phyloP scores from a whole-genome alignment of 2,888 invertebrate species.

The Tenthredo livida region DNA sequence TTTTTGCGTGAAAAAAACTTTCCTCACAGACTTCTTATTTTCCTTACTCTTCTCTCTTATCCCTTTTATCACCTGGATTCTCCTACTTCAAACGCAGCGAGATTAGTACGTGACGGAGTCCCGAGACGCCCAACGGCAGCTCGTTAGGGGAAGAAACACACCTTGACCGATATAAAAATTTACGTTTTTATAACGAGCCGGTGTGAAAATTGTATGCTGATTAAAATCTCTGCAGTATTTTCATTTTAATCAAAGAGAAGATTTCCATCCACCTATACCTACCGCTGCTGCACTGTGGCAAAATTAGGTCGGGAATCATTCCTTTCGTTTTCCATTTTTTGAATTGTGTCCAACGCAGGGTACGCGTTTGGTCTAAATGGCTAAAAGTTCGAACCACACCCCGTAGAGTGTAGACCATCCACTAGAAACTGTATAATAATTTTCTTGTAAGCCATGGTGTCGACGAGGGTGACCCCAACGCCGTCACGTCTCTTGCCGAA shows the following conservation, averaged over 20 bases:
- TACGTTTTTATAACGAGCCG: neutral
- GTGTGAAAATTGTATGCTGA: neutral
- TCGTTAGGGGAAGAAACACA: neutral
- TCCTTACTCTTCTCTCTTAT: neutral
- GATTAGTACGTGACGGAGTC: constrained; percentile 1
- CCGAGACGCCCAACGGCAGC: neutral
- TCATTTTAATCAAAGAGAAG: neutral
- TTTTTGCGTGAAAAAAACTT: constrained; percentile 34
- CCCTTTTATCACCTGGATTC: neutral
- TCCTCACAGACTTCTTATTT: neutral
- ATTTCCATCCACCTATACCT: neutral
- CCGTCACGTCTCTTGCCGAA: constrained; percentile 11
- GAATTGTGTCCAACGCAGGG: neutral
- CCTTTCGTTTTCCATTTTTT: neutral
- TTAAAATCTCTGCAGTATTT: neutral
- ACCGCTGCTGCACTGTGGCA: neutral
- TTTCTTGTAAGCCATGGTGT: constrained; percentile 25
- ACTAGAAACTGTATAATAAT: constrained; percentile 23
- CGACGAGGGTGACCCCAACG: constrained; percentile 16
- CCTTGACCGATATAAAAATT: neutral
- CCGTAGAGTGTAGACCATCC: neutral
- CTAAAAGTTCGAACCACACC: constrained; percentile 18
- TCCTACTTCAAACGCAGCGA: constrained; percentile 7
- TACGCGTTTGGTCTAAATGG: neutral
- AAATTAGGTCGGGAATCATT: neutral